Evolutionary conservation across 64 coral and sea anemone genomes (phyloP).

Genomic region (Pocillopora damicornis): DNA sequence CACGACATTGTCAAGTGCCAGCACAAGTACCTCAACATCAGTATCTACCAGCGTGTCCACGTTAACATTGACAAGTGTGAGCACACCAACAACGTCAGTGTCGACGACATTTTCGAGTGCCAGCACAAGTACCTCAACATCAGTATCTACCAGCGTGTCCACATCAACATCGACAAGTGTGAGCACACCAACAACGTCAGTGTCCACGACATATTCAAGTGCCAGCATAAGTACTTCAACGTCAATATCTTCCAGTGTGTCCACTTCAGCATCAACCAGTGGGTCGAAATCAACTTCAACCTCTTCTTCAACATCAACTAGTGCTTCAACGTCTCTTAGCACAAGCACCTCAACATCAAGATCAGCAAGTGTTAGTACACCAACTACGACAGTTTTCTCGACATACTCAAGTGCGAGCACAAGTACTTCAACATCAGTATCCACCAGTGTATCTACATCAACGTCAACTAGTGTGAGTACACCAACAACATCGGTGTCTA

Average conservation of each 20-base stretch:
- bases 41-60: not conserved
- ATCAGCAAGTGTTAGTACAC: not conserved
- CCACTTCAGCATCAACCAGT: conserved; percentile 14
- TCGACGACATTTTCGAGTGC: not conserved
- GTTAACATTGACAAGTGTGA: not conserved
- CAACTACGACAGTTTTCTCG: conserved; percentile 30
- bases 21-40: not conserved
- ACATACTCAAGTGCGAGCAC: not conserved
- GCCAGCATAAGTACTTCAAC: not conserved
- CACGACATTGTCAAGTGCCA: not conserved
- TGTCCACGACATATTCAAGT: not conserved
- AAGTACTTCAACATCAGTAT: not conserved
- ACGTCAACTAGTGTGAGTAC: conserved; percentile 16
- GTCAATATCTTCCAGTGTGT: conserved; percentile 17
- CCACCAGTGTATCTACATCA: not conserved
- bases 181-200: conserved; percentile 4
- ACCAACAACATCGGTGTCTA: not conserved
- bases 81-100: not conserved
- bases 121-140: not conserved
- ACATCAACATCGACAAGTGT: not conserved
- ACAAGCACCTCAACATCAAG: not conserved
- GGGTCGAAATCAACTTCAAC: no score
- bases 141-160: not conserved
- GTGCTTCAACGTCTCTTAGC: not conserved
- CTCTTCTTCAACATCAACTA: no score